A percentile compares a stretch with the other conserved stretches of the same genome.
These are phyloP conservation scores for Bombyx mandarina DNA, from an alignment of 1,140 invertebrate species.

Conservation along the genomic window DNA sequence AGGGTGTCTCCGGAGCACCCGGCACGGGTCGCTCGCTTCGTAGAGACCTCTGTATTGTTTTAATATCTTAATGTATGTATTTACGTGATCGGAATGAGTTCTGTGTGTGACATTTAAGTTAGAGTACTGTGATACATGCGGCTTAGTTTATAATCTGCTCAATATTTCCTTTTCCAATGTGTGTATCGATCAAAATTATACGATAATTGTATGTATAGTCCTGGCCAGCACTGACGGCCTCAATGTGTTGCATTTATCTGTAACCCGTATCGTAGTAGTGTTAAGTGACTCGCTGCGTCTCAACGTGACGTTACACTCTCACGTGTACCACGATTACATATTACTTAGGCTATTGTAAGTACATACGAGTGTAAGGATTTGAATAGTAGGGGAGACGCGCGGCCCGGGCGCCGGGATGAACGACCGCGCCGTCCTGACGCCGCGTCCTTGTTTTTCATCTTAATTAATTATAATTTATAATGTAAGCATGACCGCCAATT, in stretches of 20 bases:
- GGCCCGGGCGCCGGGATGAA: constrained; percentile 17
- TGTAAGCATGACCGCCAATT: too few relatives aligned
- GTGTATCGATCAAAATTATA: constrained; percentile 37
- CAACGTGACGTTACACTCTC: neutral
- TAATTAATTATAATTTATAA: too few relatives aligned
- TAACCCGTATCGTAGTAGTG: too few relatives aligned
- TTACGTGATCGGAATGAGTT: constrained; percentile 1
- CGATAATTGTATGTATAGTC: constrained; percentile 21
- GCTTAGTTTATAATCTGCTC: constrained; percentile 53
- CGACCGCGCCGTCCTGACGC: neutral
- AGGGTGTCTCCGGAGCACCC: too few relatives aligned
- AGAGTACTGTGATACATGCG: constrained; percentile 57
- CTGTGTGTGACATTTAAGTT: constrained; percentile 32
- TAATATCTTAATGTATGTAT: too few relatives aligned
- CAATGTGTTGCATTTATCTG: too few relatives aligned
- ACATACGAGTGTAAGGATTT: constrained; percentile 1
- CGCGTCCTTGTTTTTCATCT: neutral
- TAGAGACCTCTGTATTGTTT: too few relatives aligned
- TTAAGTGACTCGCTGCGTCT: too few relatives aligned
- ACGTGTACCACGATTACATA: constrained; percentile 13
- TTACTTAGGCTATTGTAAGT: constrained; percentile 6
- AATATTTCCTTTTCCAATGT: constrained; percentile 41
- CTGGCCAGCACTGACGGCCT: too few relatives aligned
- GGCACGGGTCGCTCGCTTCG: too few relatives aligned
- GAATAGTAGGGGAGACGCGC: constrained; percentile 19